Conservation (phyloP, 2,888 invertebrate genomes). For the Dynastes tityus region DNA sequence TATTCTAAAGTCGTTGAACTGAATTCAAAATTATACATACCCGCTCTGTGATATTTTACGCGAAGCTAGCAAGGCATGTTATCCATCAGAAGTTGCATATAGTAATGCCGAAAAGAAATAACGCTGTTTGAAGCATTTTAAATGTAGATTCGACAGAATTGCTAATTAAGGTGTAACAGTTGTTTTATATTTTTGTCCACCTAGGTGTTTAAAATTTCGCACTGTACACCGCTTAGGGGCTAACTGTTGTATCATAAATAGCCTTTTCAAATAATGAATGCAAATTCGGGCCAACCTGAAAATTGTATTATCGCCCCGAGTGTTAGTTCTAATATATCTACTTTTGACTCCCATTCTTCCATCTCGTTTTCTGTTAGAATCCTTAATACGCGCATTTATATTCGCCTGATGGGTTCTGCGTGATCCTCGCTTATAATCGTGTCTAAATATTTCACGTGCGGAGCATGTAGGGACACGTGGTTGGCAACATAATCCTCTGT, state of each 20-base stretch:
- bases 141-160: too few species aligned
- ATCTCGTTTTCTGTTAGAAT: neutral
- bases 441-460: slow-evolving; percentile 39
- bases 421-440: slow-evolving; percentile 12
- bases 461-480: slow-evolving; percentile 19
- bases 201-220: too few species aligned
- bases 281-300: neutral
- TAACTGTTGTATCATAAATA: neutral
- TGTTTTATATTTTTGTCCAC: too few species aligned
- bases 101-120: too few species aligned
- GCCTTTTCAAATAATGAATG: neutral
- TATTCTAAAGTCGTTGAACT: too few species aligned
- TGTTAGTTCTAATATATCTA: slow-evolving; percentile 16
- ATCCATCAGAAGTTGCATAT: too few species aligned
- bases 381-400: slow-evolving; percentile 29
- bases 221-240: too few species aligned
- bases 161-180: too few species aligned
- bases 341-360: neutral
- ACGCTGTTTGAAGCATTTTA: too few species aligned
- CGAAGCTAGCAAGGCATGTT: too few species aligned
- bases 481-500: slow-evolving; percentile 41
- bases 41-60: too few species aligned
- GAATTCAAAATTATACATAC: too few species aligned
- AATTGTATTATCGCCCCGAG: slow-evolving; percentile 11
- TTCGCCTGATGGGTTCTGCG: neutral